A percentile compares a stretch with the other conserved stretches of the same genome.
These are phyloP conservation scores for Dendrocincla tyrannina DNA, from an alignment of 2,797 vertebrate genomes.

Conservation along the genomic window DNA sequence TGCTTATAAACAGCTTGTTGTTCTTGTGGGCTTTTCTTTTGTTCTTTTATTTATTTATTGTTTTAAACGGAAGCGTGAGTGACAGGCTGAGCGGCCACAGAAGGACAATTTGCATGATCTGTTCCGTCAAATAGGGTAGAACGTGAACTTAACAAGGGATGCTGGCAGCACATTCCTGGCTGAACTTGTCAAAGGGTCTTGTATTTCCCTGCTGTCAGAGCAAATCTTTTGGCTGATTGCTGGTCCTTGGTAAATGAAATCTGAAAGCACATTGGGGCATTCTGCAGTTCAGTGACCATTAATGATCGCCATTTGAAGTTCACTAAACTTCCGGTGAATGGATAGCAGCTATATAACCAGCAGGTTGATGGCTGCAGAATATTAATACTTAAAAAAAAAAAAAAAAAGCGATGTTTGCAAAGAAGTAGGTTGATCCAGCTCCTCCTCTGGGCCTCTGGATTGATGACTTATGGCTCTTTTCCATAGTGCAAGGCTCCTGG, in stretches of 20 bases:
- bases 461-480: background rate
- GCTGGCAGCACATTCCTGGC: conserved; percentile 62
- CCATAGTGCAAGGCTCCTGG: background rate
- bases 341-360: conserved; percentile 70
- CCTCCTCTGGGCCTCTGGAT: background rate
- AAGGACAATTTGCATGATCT: conserved; percentile 70
- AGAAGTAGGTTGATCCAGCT: conserved; percentile 22
- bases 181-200: conserved; percentile 70
- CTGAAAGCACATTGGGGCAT: conserved; percentile 78
- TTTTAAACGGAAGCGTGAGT: conserved; percentile 37
- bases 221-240: conserved; percentile 74
- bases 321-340: conserved; percentile 79
- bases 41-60: conserved; percentile 54
- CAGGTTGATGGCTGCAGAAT: conserved; percentile 58
- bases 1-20: background rate
- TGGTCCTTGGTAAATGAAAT: conserved; percentile 76
- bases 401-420: background rate
- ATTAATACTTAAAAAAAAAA: background rate
- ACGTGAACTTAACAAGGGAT: conserved; percentile 63
- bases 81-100: conserved; percentile 11
- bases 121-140: conserved; percentile 58
- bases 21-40: conserved; percentile 9
- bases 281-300: conserved; percentile 81
- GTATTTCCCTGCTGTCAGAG: conserved; percentile 77
- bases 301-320: conserved; percentile 81